Conservation (phyloP, 2,888 invertebrate genomes). For the Ichneumoninae sp. region DNA sequence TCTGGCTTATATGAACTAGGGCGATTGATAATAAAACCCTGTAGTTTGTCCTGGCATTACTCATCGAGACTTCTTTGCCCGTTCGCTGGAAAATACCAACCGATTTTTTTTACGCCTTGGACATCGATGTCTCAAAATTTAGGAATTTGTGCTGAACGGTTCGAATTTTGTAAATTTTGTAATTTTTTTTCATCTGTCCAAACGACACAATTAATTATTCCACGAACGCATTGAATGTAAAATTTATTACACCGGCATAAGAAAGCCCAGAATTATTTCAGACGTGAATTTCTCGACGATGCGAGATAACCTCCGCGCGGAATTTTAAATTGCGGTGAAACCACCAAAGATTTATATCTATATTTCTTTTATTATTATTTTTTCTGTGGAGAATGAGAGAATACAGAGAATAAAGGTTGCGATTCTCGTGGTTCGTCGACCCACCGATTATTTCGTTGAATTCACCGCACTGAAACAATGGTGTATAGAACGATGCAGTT, state of each 20-base stretch:
- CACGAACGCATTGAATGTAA: constrained; percentile 42
- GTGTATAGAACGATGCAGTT: constrained; percentile 50
- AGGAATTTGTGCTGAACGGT: too few relatives aligned
- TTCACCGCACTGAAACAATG: constrained; percentile 61
- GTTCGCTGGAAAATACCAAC: too few relatives aligned
- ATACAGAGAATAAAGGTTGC: constrained; percentile 42
- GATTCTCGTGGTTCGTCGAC: constrained; percentile 40
- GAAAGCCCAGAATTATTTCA: constrained; percentile 45
- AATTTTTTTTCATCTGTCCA: constrained; percentile 33
- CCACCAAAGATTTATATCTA: not conserved
- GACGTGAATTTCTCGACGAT: constrained; percentile 47
- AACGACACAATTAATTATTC: constrained; percentile 56
- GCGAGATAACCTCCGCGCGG: constrained; percentile 2
- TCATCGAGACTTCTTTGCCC: too few relatives aligned
- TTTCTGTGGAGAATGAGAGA: not conserved
- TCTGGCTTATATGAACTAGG: not conserved
- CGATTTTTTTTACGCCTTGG: too few relatives aligned
- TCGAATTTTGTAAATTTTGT: not conserved
- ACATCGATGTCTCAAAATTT: too few relatives aligned
- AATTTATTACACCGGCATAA: constrained; percentile 47
- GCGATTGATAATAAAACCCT: not conserved
- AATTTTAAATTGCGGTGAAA: constrained; percentile 39
- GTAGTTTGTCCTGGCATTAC: too few relatives aligned
- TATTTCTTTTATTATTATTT: not conserved
- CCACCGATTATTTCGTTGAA: constrained; percentile 56